Evolutionary conservation across 2,797 vertebrate genomes (phyloP), one percentile per base, ranked within the genome.

Genomic region (Acrossocheilus fasciatus): DNA sequence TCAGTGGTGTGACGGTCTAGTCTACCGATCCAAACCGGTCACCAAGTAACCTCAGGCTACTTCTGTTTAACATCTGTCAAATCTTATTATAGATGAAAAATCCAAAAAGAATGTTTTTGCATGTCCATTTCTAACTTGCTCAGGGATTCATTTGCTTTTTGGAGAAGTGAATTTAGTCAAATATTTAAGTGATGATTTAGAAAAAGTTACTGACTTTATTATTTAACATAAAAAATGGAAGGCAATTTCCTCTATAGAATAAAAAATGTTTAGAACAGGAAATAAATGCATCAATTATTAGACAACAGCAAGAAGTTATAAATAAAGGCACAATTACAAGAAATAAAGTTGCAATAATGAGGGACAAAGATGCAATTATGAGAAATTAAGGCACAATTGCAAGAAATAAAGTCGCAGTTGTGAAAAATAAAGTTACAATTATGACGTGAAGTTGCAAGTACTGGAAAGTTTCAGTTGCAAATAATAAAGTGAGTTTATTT

Each of bases 1-100:
- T 86, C 88, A 87, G 10, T 18, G 30, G 72, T 41, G 39, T 85
- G 52, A 87, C 30, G 23, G 74, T 83, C 72, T 57, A 62, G 64
- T 39, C 30, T 30, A 30, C 30, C 54, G n/a, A 70, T 69, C 39
- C 75, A 82, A 81, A 85, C 82, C 74, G 76, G 78, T 75, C 74
- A 72, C 77, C 10, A 66, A 78, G 52, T 72, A 47, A 85, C 59
- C 83, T 59, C 75, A 62, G 30, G 23, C 68, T 59, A 70, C 43
- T 59, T 59, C 17, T 57, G 52, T 69, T 20, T 50, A 39, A 75
- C 57, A 4, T 41, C 30, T 20, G 66, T 17, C 70, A 47, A 45
- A 47, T 47, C 10, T 4, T 12, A 80, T 18, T 66, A n/a, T 66
- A 66, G 11, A 66, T 3, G 4, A n/a, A 30, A 50, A 36, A 66